Evolutionary conservation across 2,113 vertebrate genomes (phyloP).

Genomic region (Penelope pileata): DNA sequence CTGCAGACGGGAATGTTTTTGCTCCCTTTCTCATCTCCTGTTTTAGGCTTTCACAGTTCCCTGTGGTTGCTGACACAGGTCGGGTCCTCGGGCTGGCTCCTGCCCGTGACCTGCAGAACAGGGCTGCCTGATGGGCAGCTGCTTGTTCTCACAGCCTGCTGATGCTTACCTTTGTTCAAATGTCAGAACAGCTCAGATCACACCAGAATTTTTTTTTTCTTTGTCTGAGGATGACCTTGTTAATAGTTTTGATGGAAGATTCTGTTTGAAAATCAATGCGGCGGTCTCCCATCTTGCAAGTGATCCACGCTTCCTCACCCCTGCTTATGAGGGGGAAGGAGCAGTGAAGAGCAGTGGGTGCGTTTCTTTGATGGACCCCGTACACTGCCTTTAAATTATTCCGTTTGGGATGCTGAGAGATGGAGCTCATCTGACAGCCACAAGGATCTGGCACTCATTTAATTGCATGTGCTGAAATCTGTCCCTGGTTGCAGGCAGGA

Average conservation of each 20-base stretch:
- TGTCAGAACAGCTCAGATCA: neutral
- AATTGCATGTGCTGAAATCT: neutral
- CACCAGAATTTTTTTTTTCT: neutral
- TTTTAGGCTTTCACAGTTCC: neutral
- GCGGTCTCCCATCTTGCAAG: conserved; percentile 9
- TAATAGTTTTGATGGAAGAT: conserved; percentile 50
- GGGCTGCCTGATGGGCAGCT: neutral
- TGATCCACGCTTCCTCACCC: neutral
- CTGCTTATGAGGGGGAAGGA: conserved; percentile 11
- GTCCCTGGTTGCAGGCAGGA: neutral
- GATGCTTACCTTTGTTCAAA: neutral
- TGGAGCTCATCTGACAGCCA: conserved; percentile 19
- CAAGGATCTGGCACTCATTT: conserved; percentile 8
- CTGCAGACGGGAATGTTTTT: neutral
- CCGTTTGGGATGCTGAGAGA: conserved; percentile 35
- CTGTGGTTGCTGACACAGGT: neutral
- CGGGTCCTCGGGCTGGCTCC: neutral
- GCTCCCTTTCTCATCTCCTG: neutral
- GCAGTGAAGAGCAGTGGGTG: neutral
- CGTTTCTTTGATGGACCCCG: conserved; percentile 17
- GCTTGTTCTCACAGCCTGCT: neutral
- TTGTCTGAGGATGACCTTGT: neutral
- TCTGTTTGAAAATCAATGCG: conserved; percentile 57
- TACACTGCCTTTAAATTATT: conserved; percentile 51
- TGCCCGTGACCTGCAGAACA: neutral